Conservation (phyloP, 2,888 invertebrate species). For the Maniola hyperantus region DNA sequence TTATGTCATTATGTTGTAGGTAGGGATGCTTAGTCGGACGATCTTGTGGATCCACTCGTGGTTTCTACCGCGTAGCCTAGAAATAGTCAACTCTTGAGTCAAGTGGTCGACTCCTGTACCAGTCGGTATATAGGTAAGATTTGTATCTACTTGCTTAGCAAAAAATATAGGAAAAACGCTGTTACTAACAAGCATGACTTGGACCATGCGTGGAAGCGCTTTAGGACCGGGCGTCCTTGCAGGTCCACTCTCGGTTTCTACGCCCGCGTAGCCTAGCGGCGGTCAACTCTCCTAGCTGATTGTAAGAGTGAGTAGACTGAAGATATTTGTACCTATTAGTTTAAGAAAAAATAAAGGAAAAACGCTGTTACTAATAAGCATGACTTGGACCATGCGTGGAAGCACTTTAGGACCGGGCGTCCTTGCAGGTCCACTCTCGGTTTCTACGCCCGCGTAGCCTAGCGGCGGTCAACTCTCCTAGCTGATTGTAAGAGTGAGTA, state of each 20-base stretch:
- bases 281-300: neutral
- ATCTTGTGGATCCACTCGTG: constrained; percentile 12
- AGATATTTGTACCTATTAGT: neutral
- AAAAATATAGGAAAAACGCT: neutral
- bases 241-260: constrained; percentile 9
- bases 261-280: neutral
- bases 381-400: neutral
- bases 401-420: neutral
- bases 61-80: constrained; percentile 4
- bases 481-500: neutral
- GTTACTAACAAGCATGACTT: neutral
- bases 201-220: neutral
- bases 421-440: constrained; percentile 10
- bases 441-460: constrained; percentile 1
- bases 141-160: neutral
- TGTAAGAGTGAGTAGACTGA: neutral
- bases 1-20: neutral
- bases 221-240: constrained; percentile 10
- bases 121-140: neutral
- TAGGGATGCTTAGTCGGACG: neutral
- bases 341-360: neutral
- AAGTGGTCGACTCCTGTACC: neutral
- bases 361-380: neutral
- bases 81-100: neutral
- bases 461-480: neutral